Evolutionary conservation across 2,113 vertebrate genomes (phyloP).

Genomic region (Acanthochromis polyacanthus): DNA sequence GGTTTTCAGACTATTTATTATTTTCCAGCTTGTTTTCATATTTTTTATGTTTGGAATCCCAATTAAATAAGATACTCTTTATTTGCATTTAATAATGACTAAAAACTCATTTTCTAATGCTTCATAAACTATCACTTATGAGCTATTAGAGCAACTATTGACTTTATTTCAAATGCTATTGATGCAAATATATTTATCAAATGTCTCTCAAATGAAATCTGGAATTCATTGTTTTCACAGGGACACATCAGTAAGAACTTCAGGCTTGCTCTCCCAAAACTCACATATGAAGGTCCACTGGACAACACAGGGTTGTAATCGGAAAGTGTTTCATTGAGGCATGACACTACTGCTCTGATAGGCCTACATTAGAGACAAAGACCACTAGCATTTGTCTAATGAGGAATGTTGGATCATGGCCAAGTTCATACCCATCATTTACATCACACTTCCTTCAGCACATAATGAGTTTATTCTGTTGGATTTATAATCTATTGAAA

Average conservation of each 20-base stretch:
- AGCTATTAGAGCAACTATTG: background rate
- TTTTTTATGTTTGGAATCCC: background rate
- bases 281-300: constrained; percentile 23
- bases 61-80: background rate
- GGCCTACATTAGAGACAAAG: constrained; percentile 45
- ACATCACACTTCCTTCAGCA: constrained; percentile 8
- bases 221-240: background rate
- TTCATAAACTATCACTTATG: background rate
- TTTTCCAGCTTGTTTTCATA: background rate
- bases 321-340: constrained; percentile 48
- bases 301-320: constrained; percentile 41
- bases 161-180: background rate
- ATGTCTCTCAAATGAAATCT: background rate
- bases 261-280: background rate
- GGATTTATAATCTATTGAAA: background rate
- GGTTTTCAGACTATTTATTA: too few species aligned
- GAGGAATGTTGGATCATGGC: constrained; percentile 53
- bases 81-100: background rate
- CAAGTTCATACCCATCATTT: constrained; percentile 47
- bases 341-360: constrained; percentile 16
- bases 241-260: constrained; percentile 14
- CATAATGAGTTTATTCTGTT: constrained; percentile 9
- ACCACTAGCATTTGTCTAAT: constrained; percentile 7
- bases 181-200: background rate
- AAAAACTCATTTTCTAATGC: background rate